These are phyloP conservation scores for Pyrocephalus nanus DNA, from an alignment of 2,797 vertebrate species.

Conservation along the genomic window DNA sequence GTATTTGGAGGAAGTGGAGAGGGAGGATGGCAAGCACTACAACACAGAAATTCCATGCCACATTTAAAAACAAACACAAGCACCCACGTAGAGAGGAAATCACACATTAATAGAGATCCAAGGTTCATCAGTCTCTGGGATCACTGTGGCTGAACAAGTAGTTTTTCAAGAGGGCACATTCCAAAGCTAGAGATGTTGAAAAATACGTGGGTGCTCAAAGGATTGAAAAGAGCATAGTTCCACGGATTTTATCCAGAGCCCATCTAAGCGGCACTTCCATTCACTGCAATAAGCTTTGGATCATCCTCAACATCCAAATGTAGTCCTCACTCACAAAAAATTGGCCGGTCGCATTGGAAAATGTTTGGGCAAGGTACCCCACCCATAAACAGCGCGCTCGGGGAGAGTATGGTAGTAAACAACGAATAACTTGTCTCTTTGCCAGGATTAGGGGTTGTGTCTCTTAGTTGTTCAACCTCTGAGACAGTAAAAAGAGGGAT, in stretches of 20 bases:
- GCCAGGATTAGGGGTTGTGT: conserved; percentile 14
- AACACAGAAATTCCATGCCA: conserved; percentile 51
- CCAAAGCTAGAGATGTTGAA: background rate
- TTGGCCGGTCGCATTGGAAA: conserved; percentile 29
- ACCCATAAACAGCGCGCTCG: conserved; percentile 33
- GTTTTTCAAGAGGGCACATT: background rate
- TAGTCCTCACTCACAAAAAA: background rate
- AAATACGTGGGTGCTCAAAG: background rate
- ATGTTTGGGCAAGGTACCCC: conserved; percentile 17
- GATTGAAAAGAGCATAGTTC: background rate
- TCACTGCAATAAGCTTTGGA: conserved; percentile 30
- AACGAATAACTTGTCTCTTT: conserved; percentile 24
- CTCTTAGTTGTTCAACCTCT: background rate
- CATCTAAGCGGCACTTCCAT: conserved; percentile 9
- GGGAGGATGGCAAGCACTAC: conserved; percentile 32
- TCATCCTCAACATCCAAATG: background rate
- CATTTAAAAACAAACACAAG: background rate
- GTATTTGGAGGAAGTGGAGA: conserved; percentile 1
- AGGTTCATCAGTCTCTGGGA: conserved; percentile 11
- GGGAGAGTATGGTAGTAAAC: background rate
- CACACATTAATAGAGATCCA: conserved; percentile 26
- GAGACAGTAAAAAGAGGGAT: background rate
- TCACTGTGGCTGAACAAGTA: background rate
- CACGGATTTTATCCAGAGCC: background rate
- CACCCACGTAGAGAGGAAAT: conserved; percentile 61